Base-by-base conservation (phyloP, 2,888 invertebrate species). In the Bombylius major region DNA sequence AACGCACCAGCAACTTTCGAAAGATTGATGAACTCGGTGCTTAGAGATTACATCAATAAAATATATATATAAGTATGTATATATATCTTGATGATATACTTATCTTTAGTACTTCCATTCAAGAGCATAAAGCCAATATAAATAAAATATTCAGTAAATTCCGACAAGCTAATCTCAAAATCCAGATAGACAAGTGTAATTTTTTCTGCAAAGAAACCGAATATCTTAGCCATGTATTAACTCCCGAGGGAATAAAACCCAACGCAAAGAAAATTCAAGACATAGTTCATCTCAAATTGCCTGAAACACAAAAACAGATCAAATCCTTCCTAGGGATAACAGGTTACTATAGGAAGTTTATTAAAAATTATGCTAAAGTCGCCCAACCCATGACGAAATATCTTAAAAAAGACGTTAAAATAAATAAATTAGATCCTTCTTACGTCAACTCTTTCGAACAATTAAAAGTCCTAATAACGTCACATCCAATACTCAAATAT, bases 1-100 rank as follows among this genome's bases (percentile, higher is more conserved):
- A 67, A 64, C 50, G 62, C 65, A 0, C 68, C 69, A 4, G 61
- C 62, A 1, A 68, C 68, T 1, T 72, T 71, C 56, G 67, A 68
- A 58, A 34, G 70, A 5, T 46, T 65, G 9, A 69, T 69, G 61
- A 63, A 68, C 57, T 57, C 61, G 46, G 61, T 66, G 2, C 54
- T 72, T 5, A 53, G 14, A 11, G 56, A 59, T 39, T 59, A 36
- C 13, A 46, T 53, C 5, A 47, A 53, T 9, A 53, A 36, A 55
- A 13, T 59, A 54, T 59, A 59, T n/a, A 54, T 61, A n/a, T n/a
- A n/a, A n/a, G n/a, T n/a, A n/a, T n/a, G n/a, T n/a, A n/a, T 7
- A 61, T 64, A 0, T 69, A 66, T 59, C 54, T 66, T 31, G 67
- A 68, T 55, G 66, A 68, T 47, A 63, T 65, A 9, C 53, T 68